These are phyloP conservation scores for Rhea pennata DNA, from an alignment of 2,113 vertebrate genomes.

Conservation along the genomic window DNA sequence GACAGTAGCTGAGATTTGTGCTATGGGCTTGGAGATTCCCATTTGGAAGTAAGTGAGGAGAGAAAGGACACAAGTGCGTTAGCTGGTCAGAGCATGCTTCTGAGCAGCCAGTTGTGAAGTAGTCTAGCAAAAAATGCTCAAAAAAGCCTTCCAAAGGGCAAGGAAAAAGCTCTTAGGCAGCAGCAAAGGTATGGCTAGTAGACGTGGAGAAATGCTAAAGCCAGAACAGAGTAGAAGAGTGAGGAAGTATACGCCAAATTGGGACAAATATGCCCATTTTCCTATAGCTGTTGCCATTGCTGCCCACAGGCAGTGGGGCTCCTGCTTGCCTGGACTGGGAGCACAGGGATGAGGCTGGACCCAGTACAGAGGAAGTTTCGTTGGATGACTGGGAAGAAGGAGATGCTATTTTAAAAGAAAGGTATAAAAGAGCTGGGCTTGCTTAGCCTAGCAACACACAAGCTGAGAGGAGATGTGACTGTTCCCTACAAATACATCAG, in stretches of 20 bases:
- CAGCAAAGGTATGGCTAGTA: background rate
- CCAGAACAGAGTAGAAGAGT: background rate
- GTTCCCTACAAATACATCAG: background rate
- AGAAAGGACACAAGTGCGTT: background rate
- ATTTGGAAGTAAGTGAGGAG: background rate
- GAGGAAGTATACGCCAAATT: background rate
- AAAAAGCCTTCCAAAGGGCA: background rate
- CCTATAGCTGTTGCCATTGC: background rate
- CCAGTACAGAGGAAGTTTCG: background rate
- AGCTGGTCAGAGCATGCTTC: background rate
- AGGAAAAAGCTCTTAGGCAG: background rate
- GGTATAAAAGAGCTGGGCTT: background rate
- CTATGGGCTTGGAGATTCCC: background rate
- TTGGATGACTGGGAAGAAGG: accelerated
- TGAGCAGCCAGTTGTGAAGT: background rate
- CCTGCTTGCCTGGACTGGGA: background rate
- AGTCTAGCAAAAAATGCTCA: background rate
- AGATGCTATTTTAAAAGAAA: background rate
- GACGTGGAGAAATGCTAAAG: background rate
- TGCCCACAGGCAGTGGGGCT: background rate
- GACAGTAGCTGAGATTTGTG: background rate
- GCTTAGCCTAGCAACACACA: background rate
- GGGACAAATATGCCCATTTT: background rate
- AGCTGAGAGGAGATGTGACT: background rate
- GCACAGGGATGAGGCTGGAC: background rate